Conservation (phyloP, 2,888 invertebrate genomes). For the Drosophila nigricruria region DNA sequence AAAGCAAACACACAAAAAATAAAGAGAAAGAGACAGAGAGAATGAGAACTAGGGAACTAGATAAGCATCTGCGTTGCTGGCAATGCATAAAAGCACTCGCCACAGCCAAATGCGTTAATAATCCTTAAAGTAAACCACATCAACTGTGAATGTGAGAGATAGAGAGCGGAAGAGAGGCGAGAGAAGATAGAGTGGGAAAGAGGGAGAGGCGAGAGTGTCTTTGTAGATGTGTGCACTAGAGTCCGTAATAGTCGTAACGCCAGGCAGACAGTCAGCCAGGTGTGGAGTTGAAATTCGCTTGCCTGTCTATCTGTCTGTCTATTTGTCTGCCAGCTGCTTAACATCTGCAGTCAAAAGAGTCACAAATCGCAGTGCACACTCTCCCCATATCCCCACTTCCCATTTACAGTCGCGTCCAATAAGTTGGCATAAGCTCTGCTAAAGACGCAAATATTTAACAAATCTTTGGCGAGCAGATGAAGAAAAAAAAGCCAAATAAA, state of each 20-base stretch:
- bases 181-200: background rate
- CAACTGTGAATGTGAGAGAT: conserved; percentile 43
- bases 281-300: conserved; percentile 11
- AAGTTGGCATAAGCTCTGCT: conserved; percentile 43
- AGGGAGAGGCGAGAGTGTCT: background rate
- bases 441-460: conserved; percentile 13
- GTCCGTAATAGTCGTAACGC: conserved; percentile 9
- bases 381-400: background rate
- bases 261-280: conserved; percentile 21
- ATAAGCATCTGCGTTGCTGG: conserved; percentile 23
- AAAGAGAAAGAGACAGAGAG: background rate
- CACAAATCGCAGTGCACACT: conserved; percentile 1
- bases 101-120: conserved; percentile 57
- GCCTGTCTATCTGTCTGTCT: conserved; percentile 44
- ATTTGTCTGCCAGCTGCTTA: conserved; percentile 31
- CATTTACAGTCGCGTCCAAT: conserved; percentile 32
- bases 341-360: conserved; percentile 17
- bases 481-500: conserved; percentile 12
- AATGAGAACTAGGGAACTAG: conserved; percentile 7
- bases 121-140: conserved; percentile 68
- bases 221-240: conserved; percentile 5
- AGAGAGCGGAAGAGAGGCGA: conserved; percentile 14
- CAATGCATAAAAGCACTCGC: conserved; percentile 17
- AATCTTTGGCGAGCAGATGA: background rate
- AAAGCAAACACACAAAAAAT: conserved; percentile 32